Evolutionary conservation across 2,888 invertebrate genomes (phyloP).

Genomic region (Epinotia brunnichana): DNA sequence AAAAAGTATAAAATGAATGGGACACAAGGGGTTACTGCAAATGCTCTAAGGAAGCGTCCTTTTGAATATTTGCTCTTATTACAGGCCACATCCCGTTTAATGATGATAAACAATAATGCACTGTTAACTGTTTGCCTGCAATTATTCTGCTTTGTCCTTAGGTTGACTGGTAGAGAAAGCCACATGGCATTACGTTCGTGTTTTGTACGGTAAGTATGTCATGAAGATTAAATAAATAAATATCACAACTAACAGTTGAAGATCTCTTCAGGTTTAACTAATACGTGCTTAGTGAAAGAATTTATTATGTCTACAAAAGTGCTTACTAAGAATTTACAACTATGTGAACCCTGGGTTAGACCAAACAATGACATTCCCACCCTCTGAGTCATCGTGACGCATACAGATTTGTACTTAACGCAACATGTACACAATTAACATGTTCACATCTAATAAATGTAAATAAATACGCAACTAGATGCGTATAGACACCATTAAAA

Average conservation of each 20-base stretch:
- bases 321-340: slow-evolving; percentile 32
- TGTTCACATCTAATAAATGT: slow-evolving; percentile 4
- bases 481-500: background rate
- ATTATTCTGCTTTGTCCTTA: too few species aligned
- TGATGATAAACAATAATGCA: too few species aligned
- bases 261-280: background rate
- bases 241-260: background rate
- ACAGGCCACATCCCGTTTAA: too few species aligned
- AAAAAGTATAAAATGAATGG: too few species aligned
- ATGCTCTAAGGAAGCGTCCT: too few species aligned
- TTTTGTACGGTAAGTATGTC: too few species aligned
- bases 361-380: slow-evolving; percentile 56
- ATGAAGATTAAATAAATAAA: background rate
- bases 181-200: too few species aligned
- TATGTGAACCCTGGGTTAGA: slow-evolving; percentile 47
- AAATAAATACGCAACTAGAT: slow-evolving; percentile 7
- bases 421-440: background rate
- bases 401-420: slow-evolving; percentile 5
- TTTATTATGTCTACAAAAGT: slow-evolving; percentile 34
- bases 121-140: too few species aligned
- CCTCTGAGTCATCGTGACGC: slow-evolving; percentile 33
- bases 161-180: too few species aligned
- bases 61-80: too few species aligned
- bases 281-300: slow-evolving; percentile 11
- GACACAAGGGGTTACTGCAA: too few species aligned